phyloP scores from a whole-genome alignment of 2,797 vertebrate species.

The Coilia nasus region DNA sequence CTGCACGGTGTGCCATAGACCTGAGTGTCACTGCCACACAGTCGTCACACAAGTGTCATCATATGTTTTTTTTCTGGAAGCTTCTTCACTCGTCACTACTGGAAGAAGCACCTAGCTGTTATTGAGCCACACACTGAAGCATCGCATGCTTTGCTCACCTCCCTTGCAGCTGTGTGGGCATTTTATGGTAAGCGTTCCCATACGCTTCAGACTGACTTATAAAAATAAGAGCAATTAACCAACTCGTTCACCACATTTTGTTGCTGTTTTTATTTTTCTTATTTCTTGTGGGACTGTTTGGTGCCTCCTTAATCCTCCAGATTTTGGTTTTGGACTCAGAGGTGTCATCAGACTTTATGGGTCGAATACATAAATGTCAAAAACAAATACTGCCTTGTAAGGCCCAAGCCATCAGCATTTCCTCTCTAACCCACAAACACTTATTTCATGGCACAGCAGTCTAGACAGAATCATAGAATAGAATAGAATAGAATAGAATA shows the following conservation, averaged over 20 bases:
- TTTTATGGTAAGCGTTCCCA: slow-evolving; percentile 38
- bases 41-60: too few relatives aligned
- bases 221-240: background rate
- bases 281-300: background rate
- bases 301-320: background rate
- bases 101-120: too few relatives aligned
- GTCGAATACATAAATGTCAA: background rate
- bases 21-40: too few relatives aligned
- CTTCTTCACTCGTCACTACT: too few relatives aligned
- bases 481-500: too few relatives aligned
- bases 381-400: background rate
- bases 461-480: background rate
- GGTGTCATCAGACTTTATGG: background rate
- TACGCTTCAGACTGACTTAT: slow-evolving; percentile 9
- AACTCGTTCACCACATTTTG: background rate
- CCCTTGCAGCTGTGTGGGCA: background rate
- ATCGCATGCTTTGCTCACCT: background rate
- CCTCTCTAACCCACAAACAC: background rate
- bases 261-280: too few relatives aligned
- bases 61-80: too few relatives aligned
- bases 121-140: too few relatives aligned
- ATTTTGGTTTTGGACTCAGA: background rate
- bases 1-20: too few relatives aligned
- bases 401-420: background rate
- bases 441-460: too few relatives aligned